Evolutionary conservation across 2,888 invertebrate species (phyloP), one percentile per base, ranked within the genome.

Genomic region (Dione juno): DNA sequence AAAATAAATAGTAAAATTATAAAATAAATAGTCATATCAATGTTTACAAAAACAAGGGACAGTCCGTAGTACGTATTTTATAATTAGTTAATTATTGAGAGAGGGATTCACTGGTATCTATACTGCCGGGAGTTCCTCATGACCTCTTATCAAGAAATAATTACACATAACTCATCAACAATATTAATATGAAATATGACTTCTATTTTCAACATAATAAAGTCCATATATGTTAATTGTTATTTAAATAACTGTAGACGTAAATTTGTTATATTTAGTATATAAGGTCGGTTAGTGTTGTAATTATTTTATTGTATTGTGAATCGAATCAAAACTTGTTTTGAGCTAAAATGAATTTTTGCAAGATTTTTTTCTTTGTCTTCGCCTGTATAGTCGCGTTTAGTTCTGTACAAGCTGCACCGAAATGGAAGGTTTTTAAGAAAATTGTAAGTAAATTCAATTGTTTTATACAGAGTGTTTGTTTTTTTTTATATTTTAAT

Each of bases 301-400:
- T 9, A 8, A 35, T n/a, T 10, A 16, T 45, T 45, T 45, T n/a
- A 43, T 35, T 45, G 21, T 45, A 45, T 61, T 61, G 5, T 11
- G 45, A 35, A 43, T n/a, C 43, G 3, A 61, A 13, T 57, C 7
- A n/a, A n/a, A n/a, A n/a, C 11, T n/a, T n/a, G 3, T 13, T 11
- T 53, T 28, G 10, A 37, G 37, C 16, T 0, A 82, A 77, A 78
- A 86, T 85, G 86, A 83, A 85, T 75, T 84, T 84, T 67, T 41
- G 72, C 1, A 76, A 75, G 52, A 70, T 81, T 37, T 75, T 82
- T 0, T 77, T 80, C 52, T 76, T 82, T 66, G 63, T 82, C 1
- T 74, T 82, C 63, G 75, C 78, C n/a, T 78, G 76, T 50, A 54
- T 81, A 10, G 40, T 79, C 48, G 77, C 76, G 14, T n/a, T 79